phyloP scores from a whole-genome alignment of 1,140 invertebrate species.

The Hydropsyche tenuis region DNA sequence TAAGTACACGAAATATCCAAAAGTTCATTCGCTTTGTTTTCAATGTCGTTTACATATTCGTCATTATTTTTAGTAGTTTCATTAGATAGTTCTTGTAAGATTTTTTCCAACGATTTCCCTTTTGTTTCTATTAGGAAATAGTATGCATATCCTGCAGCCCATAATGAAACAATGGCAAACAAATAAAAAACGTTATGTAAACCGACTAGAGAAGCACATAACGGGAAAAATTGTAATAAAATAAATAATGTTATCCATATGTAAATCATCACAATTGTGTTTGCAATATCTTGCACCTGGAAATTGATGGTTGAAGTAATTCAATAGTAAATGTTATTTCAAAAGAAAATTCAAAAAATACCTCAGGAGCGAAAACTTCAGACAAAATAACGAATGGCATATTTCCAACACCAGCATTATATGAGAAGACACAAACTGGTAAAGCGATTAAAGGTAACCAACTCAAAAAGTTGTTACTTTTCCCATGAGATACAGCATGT shows the following conservation, averaged over 20 bases:
- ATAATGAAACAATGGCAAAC: conserved; percentile 33
- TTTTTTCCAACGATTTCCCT: conserved; percentile 42
- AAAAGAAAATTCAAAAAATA: conserved; percentile 40
- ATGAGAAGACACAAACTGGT: conserved; percentile 65
- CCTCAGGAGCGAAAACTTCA: conserved; percentile 67
- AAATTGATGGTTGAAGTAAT: conserved; percentile 20
- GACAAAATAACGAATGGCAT: conserved; percentile 68
- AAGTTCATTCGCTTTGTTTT: neutral
- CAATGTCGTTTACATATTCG: neutral
- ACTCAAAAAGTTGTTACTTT: conserved; percentile 39
- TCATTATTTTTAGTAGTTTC: neutral
- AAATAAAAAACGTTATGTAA: conserved; percentile 43
- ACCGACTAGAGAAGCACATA: conserved; percentile 20
- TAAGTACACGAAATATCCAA: no score
- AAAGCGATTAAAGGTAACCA: conserved; percentile 65
- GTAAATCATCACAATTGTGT: conserved; percentile 30
- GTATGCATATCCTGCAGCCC: conserved; percentile 29
- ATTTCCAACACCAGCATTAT: conserved; percentile 60
- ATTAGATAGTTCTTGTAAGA: conserved; percentile 28
- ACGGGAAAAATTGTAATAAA: conserved; percentile 40
- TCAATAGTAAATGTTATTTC: conserved; percentile 15
- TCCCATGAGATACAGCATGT: conserved; percentile 42
- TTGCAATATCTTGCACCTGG: conserved; percentile 43
- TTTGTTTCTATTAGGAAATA: conserved; percentile 43
- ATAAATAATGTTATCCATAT: conserved; percentile 38